A percentile compares a stretch with the other conserved stretches of the same genome.
These are phyloP conservation scores for Berghia stephanieae DNA, from an alignment of 1,140 invertebrate genomes.

Conservation along the genomic window DNA sequence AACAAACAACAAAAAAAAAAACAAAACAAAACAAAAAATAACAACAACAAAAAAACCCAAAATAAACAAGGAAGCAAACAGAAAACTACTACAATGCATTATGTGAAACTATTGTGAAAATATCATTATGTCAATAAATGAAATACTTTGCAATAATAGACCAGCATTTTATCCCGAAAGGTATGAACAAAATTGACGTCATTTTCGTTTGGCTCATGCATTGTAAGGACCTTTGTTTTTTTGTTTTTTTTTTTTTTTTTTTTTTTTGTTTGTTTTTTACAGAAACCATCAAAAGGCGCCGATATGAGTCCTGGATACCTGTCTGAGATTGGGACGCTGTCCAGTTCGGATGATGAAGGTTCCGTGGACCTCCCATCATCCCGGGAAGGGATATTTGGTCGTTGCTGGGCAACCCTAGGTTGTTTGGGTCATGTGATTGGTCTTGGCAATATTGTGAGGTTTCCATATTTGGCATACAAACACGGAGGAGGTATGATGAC, in stretches of 20 bases:
- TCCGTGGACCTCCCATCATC: neutral
- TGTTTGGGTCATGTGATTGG: conserved; percentile 69
- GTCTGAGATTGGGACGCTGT: conserved; percentile 51
- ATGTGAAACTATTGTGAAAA: too few relatives aligned
- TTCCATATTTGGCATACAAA: conserved; percentile 92
- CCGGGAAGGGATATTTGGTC: conserved; percentile 8
- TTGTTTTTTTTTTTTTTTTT: conserved; percentile 1
- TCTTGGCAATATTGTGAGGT: conserved; percentile 93
- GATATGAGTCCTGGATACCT: conserved; percentile 49
- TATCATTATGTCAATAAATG: too few relatives aligned
- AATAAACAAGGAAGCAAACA: too few relatives aligned
- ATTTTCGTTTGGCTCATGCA: too few relatives aligned
- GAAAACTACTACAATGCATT: too few relatives aligned
- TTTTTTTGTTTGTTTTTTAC: conserved; percentile 12
- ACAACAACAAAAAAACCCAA: too few relatives aligned
- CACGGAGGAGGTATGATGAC: conserved; percentile 82
- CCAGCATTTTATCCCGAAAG: too few relatives aligned
- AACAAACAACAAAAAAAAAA: too few relatives aligned
- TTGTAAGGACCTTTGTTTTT: neutral
- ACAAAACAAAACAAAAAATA: too few relatives aligned
- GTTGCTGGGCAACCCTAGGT: conserved; percentile 51
- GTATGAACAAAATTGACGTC: too few relatives aligned
- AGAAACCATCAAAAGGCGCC: conserved; percentile 32
- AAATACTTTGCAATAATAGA: neutral
- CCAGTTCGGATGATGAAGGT: conserved; percentile 50